Evolutionary conservation across 2,797 vertebrate genomes (phyloP).

Genomic region (Phrynocephalus guinanensis): DNA sequence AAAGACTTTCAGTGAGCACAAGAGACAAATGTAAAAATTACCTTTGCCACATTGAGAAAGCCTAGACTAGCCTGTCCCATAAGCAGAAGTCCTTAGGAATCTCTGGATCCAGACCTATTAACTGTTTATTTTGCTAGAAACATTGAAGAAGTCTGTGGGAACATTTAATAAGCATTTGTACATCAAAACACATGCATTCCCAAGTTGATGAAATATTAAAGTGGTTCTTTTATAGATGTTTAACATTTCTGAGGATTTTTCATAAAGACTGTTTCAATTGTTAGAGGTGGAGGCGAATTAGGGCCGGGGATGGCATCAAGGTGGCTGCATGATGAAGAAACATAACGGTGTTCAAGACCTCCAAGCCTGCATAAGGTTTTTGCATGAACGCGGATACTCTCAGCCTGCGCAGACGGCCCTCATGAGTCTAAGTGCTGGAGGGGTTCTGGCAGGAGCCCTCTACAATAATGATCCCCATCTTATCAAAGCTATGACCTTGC

Average conservation of each 20-base stretch:
- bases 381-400: conserved; percentile 87
- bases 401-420: conserved; percentile 83
- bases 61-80: background rate
- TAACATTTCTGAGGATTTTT: conserved; percentile 26
- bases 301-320: conserved; percentile 91
- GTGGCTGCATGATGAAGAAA: conserved; percentile 86
- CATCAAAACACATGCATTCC: background rate
- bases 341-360: conserved; percentile 89
- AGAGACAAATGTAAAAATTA: background rate
- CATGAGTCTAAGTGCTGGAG: conserved; percentile 90
- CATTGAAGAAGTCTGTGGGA: background rate
- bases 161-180: background rate
- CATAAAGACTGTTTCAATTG: conserved; percentile 55
- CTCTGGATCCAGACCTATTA: background rate
- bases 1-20: background rate
- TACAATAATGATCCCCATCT: conserved; percentile 87
- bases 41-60: background rate
- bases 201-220: background rate
- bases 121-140: background rate
- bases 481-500: conserved; percentile 84
- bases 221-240: background rate
- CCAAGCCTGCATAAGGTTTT: conserved; percentile 84
- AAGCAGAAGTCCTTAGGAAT: background rate
- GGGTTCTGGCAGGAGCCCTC: conserved; percentile 90
- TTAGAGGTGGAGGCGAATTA: conserved; percentile 88